phyloP scores from a whole-genome alignment of 2,113 vertebrate genomes.

The Strigops habroptila region DNA sequence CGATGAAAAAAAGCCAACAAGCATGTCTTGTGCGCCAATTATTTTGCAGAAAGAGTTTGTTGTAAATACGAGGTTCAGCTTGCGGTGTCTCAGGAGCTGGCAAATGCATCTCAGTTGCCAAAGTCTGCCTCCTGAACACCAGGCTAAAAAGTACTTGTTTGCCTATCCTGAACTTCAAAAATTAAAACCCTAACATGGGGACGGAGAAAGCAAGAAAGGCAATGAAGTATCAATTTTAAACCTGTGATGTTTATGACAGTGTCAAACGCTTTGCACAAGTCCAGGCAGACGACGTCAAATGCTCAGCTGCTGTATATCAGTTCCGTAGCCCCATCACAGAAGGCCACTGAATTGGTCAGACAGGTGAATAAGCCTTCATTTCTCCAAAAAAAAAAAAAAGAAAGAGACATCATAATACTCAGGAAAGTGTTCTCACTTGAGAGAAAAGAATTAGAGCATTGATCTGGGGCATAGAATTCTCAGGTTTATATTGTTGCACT shows the following conservation, averaged over 20 bases:
- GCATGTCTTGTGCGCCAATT: neutral
- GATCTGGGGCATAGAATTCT: neutral
- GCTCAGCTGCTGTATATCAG: no score
- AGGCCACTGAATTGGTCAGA: no score
- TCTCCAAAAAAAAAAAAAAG: neutral
- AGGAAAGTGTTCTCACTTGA: neutral
- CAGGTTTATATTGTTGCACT: neutral
- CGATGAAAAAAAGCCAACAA: fast-evolving
- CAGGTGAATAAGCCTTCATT: neutral
- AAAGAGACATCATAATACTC: neutral
- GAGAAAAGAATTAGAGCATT: neutral
- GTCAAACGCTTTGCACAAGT: no score
- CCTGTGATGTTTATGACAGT: neutral
- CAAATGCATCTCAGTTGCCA: neutral
- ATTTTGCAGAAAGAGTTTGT: neutral
- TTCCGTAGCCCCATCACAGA: no score
- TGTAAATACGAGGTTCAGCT: neutral
- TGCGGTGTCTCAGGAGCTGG: neutral
- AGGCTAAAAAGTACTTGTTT: neutral
- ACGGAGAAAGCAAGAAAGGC: neutral
- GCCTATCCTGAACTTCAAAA: neutral
- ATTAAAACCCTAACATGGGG: neutral
- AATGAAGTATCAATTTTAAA: neutral
- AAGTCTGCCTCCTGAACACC: neutral
- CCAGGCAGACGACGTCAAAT: no score